Base-by-base conservation (phyloP, 2,113 vertebrate genomes). In the Pygathrix nemaeus region DNA sequence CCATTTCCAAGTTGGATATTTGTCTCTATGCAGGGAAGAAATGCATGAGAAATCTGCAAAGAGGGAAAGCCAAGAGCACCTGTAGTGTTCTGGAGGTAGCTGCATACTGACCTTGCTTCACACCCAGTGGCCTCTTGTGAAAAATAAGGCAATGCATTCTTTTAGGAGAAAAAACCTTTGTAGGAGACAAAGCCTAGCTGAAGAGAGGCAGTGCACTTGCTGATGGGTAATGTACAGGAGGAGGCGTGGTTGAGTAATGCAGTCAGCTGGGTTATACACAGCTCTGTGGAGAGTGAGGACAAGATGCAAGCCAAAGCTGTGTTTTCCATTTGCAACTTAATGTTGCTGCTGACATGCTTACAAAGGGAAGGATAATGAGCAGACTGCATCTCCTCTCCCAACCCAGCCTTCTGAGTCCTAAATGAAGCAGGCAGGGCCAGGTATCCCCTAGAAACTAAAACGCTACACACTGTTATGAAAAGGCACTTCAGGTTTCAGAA, bases 131-230 rank as follows among this genome's bases (percentile, higher is more conserved):
- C 68, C 48, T 64, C 40, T 0, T 0, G 45, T 45, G 72, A 27
- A 43, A 87, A 45, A 84, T 32, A 16, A 57, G 52, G n/a, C 12
- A 1, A 2, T 6, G 18, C 12, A 0, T 2, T 5, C 13, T 50
- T 50, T 50, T 4, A 50, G 48, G 48, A 50, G 48, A 50, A 50
- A 50, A 50, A 50, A 14, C 48, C 48, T 50, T 50, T 50, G 48
- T 50, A 50, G 48, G 66, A 64, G 61, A 64, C 27, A 64, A 64
- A 64, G 61, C 30, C 27, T 73, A 20, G n/a, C 10, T 0, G 2
- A 12, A 55, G 66, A 55, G 6, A n/a, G 59, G 7, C 3, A 1
- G 3, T 0, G 9, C 0, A 0, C 21, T 20, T 48, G 45, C 2
- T 12, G 43, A 7, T 30, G 68, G 93, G n/a, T 16, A 27, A 59